Evolutionary conservation across 2,888 invertebrate genomes (phyloP), one percentile per base, ranked within the genome.

Genomic region (Hyalella azteca): DNA sequence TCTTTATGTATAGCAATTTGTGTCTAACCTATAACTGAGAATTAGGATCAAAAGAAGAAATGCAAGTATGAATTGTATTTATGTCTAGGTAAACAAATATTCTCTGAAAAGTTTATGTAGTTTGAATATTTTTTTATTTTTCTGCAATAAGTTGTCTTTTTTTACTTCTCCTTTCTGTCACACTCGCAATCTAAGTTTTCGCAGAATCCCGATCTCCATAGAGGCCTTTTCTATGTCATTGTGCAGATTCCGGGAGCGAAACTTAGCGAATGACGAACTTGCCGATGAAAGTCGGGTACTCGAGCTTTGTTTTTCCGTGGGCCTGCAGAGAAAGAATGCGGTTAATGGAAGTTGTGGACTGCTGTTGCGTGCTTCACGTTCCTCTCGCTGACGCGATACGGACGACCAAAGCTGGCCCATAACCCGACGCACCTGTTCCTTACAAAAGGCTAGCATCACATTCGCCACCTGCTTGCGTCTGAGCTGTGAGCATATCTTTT

Each of bases 251-350:
- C 66, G 32, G 29, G 11, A 7, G 29, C 66, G 66, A 36, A 66
- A 66, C 66, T 66, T 66, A 15, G 66, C 66, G 29, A 22, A 66
- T 66, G 66, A 66, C 66, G 66, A 66, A 66, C 66, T 66, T 66
- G 36, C 66, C 36, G 66, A 66, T 36, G 66, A 66, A 66, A 66
- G 66, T 66, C n/a, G 36, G 36, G 66, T 36, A 66, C 39, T 66
- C 36, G 29, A 36, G 3, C 29, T 66, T 66, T 59, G 22, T 15
- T 66, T 22, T 54, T 66, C 19, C 66, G 32, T 32, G 36, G 19
- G 66, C 22, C 39, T 11, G 66, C 36, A 9, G 26, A 36, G 66
- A 36, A 66, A 36, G 66, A 66, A 66, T 66, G 66, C 66, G 66
- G 66, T 66, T 66, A 66, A 66, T 66, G 66, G 66, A 66, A 66